A percentile compares a stretch with the other conserved stretches of the same genome.
Conservation (phyloP, 2,888 invertebrate species). For the Xestia ashworthii region DNA sequence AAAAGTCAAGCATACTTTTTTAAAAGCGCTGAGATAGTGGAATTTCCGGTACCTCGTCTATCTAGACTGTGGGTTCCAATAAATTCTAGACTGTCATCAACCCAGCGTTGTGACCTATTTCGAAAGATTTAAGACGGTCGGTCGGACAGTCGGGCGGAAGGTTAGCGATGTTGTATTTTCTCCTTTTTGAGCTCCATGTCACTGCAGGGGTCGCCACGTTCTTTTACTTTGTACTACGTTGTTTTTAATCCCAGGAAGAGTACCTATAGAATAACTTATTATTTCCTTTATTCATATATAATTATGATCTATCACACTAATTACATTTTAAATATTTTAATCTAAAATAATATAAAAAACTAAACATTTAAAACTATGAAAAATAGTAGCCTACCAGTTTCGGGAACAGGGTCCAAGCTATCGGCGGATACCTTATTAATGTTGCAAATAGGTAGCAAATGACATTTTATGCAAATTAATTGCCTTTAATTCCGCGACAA, state of each 20-base stretch:
- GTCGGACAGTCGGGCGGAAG: background rate
- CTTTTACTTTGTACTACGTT: background rate
- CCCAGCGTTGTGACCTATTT: constrained; percentile 14
- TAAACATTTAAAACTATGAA: too few species aligned
- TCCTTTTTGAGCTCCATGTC: background rate
- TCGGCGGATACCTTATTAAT: too few species aligned
- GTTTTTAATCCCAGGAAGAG: background rate
- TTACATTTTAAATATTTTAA: too few species aligned
- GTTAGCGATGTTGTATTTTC: background rate
- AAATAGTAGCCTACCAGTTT: too few species aligned
- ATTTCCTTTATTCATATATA: too few species aligned
- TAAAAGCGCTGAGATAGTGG: background rate
- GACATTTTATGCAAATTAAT: too few species aligned
- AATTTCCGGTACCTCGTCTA: background rate
- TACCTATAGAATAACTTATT: background rate
- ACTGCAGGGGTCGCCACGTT: too few species aligned
- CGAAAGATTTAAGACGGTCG: constrained; percentile 20
- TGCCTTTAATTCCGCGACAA: too few species aligned
- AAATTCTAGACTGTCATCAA: constrained; percentile 19
- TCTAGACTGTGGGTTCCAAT: background rate
- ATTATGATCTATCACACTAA: too few species aligned
- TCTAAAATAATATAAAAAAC: too few species aligned
- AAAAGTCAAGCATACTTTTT: background rate
- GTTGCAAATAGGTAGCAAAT: too few species aligned
- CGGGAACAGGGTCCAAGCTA: too few species aligned